These are phyloP conservation scores for Hypomesus transpacificus DNA, from an alignment of 2,113 vertebrate species.

Conservation along the genomic window DNA sequence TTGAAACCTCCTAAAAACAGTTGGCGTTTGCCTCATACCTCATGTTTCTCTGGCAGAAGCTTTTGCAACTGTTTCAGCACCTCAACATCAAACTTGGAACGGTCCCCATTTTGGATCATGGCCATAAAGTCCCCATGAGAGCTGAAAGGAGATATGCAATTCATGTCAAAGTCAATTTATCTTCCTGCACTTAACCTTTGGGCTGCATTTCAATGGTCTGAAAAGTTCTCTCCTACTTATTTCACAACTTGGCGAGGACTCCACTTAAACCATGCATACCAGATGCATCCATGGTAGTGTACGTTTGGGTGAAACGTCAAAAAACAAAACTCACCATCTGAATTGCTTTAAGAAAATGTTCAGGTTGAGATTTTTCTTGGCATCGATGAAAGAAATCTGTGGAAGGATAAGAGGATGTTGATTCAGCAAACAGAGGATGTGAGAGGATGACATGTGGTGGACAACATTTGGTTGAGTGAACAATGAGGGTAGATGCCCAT, in stretches of 20 bases:
- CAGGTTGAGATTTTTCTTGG: constrained; percentile 90
- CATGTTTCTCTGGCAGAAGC: constrained; percentile 88
- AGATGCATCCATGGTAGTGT: too few species aligned
- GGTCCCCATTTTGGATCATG: constrained; percentile 81
- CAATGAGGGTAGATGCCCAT: too few species aligned
- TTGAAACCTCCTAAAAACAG: too few species aligned
- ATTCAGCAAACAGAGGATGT: not conserved
- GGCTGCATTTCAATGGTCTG: too few species aligned
- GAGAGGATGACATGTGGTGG: too few species aligned
- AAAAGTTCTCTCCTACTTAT: not conserved
- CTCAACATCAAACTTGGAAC: constrained; percentile 84
- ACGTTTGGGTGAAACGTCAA: not conserved
- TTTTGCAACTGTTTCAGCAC: constrained; percentile 87
- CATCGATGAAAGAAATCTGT: constrained; percentile 89
- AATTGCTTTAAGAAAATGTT: constrained; percentile 97
- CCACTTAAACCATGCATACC: too few species aligned
- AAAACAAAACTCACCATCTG: constrained; percentile 75
- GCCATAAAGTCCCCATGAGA: constrained; percentile 79
- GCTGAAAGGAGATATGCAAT: constrained; percentile 56
- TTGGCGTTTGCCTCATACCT: constrained; percentile 69
- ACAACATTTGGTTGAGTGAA: too few species aligned
- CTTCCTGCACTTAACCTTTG: too few species aligned
- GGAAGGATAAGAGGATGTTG: not conserved
- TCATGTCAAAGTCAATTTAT: not conserved
- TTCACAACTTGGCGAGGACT: too few species aligned